Evolutionary conservation across 2,113 vertebrate genomes (phyloP), one percentile per base, ranked within the genome.

Genomic region (Typhlomys cinereus): DNA sequence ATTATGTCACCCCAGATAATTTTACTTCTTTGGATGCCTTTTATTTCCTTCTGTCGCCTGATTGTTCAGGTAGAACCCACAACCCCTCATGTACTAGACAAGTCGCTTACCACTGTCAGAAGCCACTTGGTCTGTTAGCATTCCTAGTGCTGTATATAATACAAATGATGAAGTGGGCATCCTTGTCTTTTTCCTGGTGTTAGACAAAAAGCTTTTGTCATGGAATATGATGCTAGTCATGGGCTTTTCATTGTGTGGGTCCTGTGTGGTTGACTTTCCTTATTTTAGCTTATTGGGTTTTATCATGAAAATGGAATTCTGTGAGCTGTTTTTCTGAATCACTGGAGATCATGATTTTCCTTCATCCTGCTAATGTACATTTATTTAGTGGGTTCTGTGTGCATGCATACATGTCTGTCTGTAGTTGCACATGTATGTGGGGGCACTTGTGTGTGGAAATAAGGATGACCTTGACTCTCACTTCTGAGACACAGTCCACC

Each of bases 11-110:
- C 41, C 27, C 48, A 39, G 44, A 46, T 66, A 20, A 54, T 88
- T 91, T 94, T 64, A 31, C 25, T 89, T 62, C 23, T 71, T 81
- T 85, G 23, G 36, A 59, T 92, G 36, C 29, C 12, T 88, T 75
- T 84, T 46, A 34, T 59, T 80, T 54, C 12, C 46, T 82, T 20
- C 23, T 82, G 21, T 81, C 85, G 57, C 29, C 74, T 69, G 54
- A 66, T 67, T 67, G n/a, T n/a, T n/a, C n/a, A n/a, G n/a, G n/a
- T n/a, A n/a, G n/a, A n/a, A n/a, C n/a, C n/a, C n/a, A n/a, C n/a
- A n/a, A n/a, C n/a, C n/a, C n/a, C n/a, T n/a, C n/a, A n/a, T n/a
- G n/a, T n/a, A n/a, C n/a, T n/a, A n/a, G n/a, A n/a, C n/a, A n/a
- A n/a, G n/a, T n/a, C n/a, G n/a, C n/a, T n/a, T n/a, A n/a, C n/a